Base-by-base conservation (phyloP, 2,113 vertebrate species). In the Xenopus laevis region DNA sequence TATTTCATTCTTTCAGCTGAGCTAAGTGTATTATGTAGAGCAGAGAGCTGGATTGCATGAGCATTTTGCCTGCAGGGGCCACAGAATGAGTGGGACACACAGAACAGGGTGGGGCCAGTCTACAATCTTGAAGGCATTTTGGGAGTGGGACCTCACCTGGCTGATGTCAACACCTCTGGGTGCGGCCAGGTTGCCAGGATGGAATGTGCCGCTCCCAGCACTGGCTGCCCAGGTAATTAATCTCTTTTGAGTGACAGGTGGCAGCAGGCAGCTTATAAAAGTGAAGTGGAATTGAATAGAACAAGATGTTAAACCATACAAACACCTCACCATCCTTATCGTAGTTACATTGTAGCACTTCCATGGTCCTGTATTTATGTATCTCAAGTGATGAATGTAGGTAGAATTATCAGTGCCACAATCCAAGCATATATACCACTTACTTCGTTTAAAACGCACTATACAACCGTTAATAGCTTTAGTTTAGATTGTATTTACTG, bases 201-300 rank as follows among this genome's bases (percentile, higher is more conserved):
- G 85, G 91, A 92, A 92, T 92, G 91, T 53, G 89, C 87, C 88
- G 80, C 89, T 88, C 90, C 91, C 90, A 86, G 83, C 88, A 81
- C 81, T 69, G 65, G 81, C 81, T 70, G 63, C 81, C 80, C 89
- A 91, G 88, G 87, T 91, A 89, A 93, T 93, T 92, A 91, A 93
- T 93, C 89, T 89, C 85, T 11, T 63, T 21, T 81, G 73, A 91
- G 86, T 93, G 91, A 93, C 91, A 90, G 91, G 88, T 90, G 91
- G 91, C 91, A 93, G 89, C 91, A 91, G 91, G 91, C 89, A 85
- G 87, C 86, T 83, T 79, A 88, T 88, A 86, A 16, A 89, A 86
- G 85, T 84, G 75, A 78, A 84, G 84, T 84, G 71, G 74, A 21
- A 80, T 72, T 72, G 53, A 63, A 33, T 27, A 68, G 40, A 18